Conservation (phyloP, 1,140 invertebrate species). For the Platorchestia sp. region DNA sequence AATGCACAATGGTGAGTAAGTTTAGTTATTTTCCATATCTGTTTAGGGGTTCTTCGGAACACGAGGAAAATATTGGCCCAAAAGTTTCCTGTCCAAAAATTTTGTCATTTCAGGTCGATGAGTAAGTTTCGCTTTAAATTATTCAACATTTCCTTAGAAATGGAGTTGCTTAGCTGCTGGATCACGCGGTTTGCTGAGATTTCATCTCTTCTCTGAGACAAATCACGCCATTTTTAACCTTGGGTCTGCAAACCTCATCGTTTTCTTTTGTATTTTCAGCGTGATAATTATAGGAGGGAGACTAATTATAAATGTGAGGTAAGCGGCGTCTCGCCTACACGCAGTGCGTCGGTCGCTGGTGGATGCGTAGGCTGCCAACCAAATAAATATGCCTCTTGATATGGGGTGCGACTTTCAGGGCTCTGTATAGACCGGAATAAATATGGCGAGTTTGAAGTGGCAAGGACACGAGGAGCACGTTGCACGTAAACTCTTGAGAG, state of each 20-base stretch:
- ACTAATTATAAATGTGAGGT: conserved; percentile 2
- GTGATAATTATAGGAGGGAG: background rate
- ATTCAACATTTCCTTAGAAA: too few species aligned
- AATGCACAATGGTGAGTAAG: too few species aligned
- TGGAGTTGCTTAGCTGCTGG: background rate
- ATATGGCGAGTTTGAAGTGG: background rate
- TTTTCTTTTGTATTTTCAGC: background rate
- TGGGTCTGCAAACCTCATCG: background rate
- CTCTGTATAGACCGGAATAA: background rate
- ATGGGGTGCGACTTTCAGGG: background rate
- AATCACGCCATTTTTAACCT: background rate
- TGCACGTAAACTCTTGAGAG: background rate
- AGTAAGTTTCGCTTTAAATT: too few species aligned
- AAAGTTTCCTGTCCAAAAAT: too few species aligned
- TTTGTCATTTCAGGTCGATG: too few species aligned
- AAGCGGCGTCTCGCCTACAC: background rate
- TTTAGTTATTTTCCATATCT: too few species aligned
- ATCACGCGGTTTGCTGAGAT: background rate
- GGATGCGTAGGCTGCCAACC: background rate
- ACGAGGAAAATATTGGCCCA: too few species aligned
- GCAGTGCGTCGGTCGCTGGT: background rate
- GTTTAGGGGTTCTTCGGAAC: too few species aligned
- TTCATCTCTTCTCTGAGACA: background rate
- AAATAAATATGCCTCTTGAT: background rate
- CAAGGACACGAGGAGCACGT: background rate